Evolutionary conservation across 2,113 vertebrate genomes (phyloP), one percentile per base, ranked within the genome.

Genomic region (Malurus elegans): DNA sequence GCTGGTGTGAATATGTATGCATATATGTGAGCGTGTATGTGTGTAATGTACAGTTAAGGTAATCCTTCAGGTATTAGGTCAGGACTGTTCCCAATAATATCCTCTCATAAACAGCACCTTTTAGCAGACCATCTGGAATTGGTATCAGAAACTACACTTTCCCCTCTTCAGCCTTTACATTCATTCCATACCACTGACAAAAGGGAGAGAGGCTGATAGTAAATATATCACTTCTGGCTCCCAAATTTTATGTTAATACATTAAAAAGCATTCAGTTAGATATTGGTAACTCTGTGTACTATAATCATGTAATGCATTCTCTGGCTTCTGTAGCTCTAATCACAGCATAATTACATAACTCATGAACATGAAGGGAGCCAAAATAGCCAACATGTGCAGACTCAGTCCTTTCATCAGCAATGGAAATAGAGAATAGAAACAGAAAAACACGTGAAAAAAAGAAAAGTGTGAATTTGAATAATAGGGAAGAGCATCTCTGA

Each of bases 121-220:
- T 95, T 93, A 95, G 89, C 90, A 95, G 89, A 96, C 97, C 96
- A 97, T 97, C 96, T 97, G 97, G 95, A 97, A 95, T 50, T 23
- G 17, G 79, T 90, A 92, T 93, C 57, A 79, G 86, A 92, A 92
- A 96, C 96, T 94, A 70, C 81, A 85, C 70, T 94, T 96, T 86
- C 61, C 58, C 45, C 24, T 67, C 54, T 79, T 86, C 74, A 75
- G 67, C 53, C 50, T 75, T 95, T 65, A 82, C 10, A 36, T 93
- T 95, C 14, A 5, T 87, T 94, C 64, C 45, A 29, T 45, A 51
- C 14, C 50, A 57, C 42, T 84, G 79, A 88, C 70, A 90, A 79
- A 86, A 84, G 31, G 50, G 83, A 84, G 79, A 92, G 67, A 88
- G 56, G n/a, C 26, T 91, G 58, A 86, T 58, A 94, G 61, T 61